Base-by-base conservation (phyloP, 2,888 invertebrate species). In the Archips crataeganus region DNA sequence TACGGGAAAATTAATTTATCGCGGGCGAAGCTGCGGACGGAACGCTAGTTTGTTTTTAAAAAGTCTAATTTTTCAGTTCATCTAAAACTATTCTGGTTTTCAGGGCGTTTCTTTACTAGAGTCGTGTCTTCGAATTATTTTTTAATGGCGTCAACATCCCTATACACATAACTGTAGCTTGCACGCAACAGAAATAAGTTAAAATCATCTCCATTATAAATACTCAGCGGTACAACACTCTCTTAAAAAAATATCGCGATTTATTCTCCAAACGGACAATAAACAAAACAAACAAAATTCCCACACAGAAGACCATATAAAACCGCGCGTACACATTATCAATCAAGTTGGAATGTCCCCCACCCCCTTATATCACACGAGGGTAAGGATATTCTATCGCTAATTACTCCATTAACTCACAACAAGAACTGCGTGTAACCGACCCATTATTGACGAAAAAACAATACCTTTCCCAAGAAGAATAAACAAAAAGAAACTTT, bases 381-480 rank as follows among this genome's bases (percentile, higher is more conserved):
- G 47, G 60, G 45, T 47, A 62, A 72, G 62, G 67, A 67, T 66
- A 71, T 64, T 63, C 63, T 6, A 13, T n/a, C 11, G 36, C 54
- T 72, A 72, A 71, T 71, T 71, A 67, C 66, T 9, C 39, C 47
- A 65, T 71, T 60, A 42, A 47, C 42, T 9, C 13, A 32, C 57
- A 23, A 66, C 57, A 47, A n/a, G 34, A 36, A n/a, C 36, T 10
- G 42, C 63, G 34, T 68, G 36, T 34, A 45, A 39, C 42, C 49
- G 36, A 13, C 47, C 57, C 47, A 68, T 68, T 49, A 73, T 73
- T 49, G 23, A 32, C 36, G 32, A 59, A 73, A 73, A 68, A 63
- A 69, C 67, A 69, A 66, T 63, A 34, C 45, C 49, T 69, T 61
- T n/a, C 65, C 63, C 34, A n/a, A 65, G 59, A 42, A 59, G 49